These are phyloP conservation scores for Chirona hameri DNA, from an alignment of 2,888 invertebrate genomes.

Conservation along the genomic window DNA sequence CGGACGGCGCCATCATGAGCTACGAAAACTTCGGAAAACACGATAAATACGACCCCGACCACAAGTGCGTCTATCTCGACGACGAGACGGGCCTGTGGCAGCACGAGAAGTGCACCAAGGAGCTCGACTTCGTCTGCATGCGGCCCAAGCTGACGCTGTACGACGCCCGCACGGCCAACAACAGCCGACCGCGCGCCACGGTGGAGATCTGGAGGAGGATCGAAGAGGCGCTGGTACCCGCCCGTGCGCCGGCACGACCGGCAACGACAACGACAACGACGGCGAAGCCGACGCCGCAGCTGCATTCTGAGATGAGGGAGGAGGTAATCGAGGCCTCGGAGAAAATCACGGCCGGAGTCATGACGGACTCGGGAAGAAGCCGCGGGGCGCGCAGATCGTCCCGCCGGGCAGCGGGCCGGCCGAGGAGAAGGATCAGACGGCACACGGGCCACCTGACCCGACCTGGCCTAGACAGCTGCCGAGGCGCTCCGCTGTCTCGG, in stretches of 20 bases:
- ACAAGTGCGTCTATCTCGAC: neutral
- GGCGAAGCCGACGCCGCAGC: neutral
- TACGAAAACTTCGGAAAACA: neutral
- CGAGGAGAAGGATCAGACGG: too few relatives aligned
- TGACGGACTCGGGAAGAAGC: neutral
- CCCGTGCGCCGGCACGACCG: neutral
- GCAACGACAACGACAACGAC: neutral
- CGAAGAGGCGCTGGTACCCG: slow-evolving; percentile 13
- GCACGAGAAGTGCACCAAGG: neutral
- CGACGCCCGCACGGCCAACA: neutral
- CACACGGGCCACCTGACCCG: too few relatives aligned
- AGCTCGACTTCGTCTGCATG: neutral
- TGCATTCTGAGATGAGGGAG: neutral
- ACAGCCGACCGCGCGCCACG: neutral
- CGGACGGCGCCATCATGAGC: slow-evolving; percentile 1
- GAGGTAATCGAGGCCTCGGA: neutral
- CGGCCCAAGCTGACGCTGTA: slow-evolving; percentile 11
- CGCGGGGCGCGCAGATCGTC: too few relatives aligned
- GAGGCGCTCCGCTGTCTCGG: too few relatives aligned
- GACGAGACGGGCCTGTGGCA: neutral
- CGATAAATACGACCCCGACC: slow-evolving; percentile 6
- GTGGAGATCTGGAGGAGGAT: slow-evolving; percentile 2
- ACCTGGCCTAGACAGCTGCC: too few relatives aligned
- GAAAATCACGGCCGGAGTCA: neutral
- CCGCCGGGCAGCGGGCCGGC: too few relatives aligned